A percentile compares a stretch with the other conserved stretches of the same genome.
Conservation (phyloP, 2,888 invertebrate genomes). For the Carpatolechia fugitivella region DNA sequence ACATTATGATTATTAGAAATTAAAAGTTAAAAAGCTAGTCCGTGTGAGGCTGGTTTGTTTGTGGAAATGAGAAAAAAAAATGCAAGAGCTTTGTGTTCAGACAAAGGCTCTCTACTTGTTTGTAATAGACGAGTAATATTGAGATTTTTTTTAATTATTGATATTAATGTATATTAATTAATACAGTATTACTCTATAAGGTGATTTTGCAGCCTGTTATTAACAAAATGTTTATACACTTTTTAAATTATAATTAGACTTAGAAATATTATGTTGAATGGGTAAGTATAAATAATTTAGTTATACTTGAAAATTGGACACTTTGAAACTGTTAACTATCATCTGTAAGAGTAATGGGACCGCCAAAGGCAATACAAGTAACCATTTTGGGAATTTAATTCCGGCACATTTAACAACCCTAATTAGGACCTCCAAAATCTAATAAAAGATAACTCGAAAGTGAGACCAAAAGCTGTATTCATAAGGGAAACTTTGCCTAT, state of each 20-base stretch:
- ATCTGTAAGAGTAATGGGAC: constrained; percentile 13
- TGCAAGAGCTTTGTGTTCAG: background rate
- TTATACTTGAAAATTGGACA: too few species aligned
- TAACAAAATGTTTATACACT: too few species aligned
- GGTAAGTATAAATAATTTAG: too few species aligned
- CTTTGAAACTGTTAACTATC: background rate
- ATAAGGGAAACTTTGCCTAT: constrained; percentile 73
- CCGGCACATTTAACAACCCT: constrained; percentile 61
- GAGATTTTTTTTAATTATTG: too few species aligned
- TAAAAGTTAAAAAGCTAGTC: constrained; percentile 48
- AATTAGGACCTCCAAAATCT: constrained; percentile 69
- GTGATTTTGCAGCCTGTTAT: too few species aligned
- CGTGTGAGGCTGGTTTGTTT: background rate
- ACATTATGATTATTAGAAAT: constrained; percentile 42
- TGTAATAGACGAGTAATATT: too few species aligned
- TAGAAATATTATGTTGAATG: too few species aligned
- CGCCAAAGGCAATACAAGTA: constrained; percentile 36
- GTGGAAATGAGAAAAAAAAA: background rate
- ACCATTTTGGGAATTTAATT: constrained; percentile 61
- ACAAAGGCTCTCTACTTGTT: too few species aligned
- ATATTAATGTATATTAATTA: too few species aligned
- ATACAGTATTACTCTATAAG: too few species aligned
- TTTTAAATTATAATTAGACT: too few species aligned
- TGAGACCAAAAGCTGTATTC: constrained; percentile 67
- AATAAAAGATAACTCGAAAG: constrained; percentile 75